phyloP scores from a whole-genome alignment of 2,888 invertebrate genomes.

The Nemapogon koenigi region DNA sequence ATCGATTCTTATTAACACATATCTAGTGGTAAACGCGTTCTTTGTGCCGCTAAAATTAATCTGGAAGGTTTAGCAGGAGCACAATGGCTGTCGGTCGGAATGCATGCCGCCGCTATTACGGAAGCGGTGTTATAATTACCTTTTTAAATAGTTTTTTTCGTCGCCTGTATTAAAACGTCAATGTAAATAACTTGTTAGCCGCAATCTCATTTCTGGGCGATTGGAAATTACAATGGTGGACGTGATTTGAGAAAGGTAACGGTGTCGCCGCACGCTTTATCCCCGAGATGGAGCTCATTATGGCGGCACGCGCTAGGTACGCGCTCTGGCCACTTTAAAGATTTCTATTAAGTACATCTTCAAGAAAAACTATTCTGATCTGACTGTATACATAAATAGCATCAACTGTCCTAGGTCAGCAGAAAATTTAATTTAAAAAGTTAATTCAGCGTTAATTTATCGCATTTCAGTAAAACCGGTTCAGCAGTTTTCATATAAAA shows the following conservation, averaged over 20 bases:
- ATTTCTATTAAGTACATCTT: no score
- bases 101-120: constrained; percentile 53
- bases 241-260: constrained; percentile 65
- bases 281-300: constrained; percentile 52
- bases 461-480: no score
- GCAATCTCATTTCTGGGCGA: constrained; percentile 65
- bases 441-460: no score
- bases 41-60: constrained; percentile 61
- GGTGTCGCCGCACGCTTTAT: constrained; percentile 54
- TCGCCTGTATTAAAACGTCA: constrained; percentile 63
- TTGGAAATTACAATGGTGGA: constrained; percentile 66
- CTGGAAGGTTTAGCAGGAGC: constrained; percentile 54
- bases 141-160: constrained; percentile 58
- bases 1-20: constrained; percentile 48
- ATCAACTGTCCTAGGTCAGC: no score
- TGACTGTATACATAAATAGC: no score
- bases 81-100: constrained; percentile 48
- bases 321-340: not conserved
- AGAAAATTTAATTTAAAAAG: no score
- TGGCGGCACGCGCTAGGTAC: constrained; percentile 34
- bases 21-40: constrained; percentile 51
- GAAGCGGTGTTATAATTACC: constrained; percentile 58
- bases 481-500: no score
- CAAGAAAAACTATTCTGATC: no score
- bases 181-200: constrained; percentile 67